Conservation (phyloP, 2,113 vertebrate species). For the Clarias gariepinus region DNA sequence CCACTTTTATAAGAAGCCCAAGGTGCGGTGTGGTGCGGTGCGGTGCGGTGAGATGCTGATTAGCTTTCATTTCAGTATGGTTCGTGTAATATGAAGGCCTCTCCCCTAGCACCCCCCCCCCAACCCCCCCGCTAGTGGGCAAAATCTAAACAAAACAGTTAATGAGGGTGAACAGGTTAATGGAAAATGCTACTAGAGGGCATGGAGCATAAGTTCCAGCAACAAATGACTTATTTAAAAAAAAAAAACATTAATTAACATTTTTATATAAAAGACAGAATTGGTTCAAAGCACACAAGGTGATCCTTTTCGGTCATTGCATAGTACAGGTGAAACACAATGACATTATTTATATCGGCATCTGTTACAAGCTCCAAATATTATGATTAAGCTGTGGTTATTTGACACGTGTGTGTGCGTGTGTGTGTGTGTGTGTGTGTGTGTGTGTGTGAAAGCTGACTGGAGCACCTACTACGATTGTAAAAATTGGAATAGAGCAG, state of each 20-base stretch:
- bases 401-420: no score
- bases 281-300: background rate
- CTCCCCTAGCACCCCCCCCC: no score
- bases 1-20: constrained; percentile 20
- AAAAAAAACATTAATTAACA: no score
- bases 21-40: background rate
- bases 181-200: constrained; percentile 1
- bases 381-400: background rate
- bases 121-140: background rate
- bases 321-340: background rate
- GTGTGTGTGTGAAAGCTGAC: no score
- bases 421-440: no score
- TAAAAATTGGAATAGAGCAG: no score
- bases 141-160: background rate
- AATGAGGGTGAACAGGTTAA: constrained; percentile 27
- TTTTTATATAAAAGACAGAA: background rate
- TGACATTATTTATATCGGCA: background rate
- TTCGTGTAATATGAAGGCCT: background rate
- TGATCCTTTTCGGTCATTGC: background rate
- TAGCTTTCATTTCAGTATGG: constrained; percentile 3
- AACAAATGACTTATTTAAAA: background rate
- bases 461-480: no score
- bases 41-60: constrained; percentile 11
- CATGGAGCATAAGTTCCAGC: background rate
- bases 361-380: background rate